Base-by-base conservation (phyloP, 1,140 invertebrate genomes). In the Drosophila pseudoananassae region DNA sequence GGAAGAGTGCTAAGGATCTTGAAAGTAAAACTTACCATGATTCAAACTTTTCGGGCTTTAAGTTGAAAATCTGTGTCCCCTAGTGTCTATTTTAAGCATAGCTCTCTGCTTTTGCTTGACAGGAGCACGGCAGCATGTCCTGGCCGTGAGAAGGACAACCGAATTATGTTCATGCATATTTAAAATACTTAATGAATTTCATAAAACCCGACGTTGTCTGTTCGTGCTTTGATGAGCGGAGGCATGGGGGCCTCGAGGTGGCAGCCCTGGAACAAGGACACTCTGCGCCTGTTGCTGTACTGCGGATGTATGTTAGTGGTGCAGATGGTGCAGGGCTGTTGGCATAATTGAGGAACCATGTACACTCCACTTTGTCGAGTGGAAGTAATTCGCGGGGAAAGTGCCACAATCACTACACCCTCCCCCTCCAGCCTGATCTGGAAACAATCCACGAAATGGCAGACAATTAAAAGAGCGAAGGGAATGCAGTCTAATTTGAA, bases 111-210 rank as follows among this genome's bases (percentile, higher is more conserved):
- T 56, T 63, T 52, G 55, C 47, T 63, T 55, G 55, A 40, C 29
- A 54, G 40, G 38, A 23, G 17, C 23, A 15, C 38, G 38, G 17
- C 51, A 40, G 59, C 40, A 20, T 33, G 17, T 46, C 46, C 57
- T 51, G 51, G 57, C 36, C 1, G 50, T 23, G 49, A 33, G 50
- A n/a, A 23, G n/a, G 25, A 45, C 7, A 29, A 29, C 47, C 33
- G 33, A 58, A 59, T 66, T 51, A 65, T 65, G 63, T 66, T 59
- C 23, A 17, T 66, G 55, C 55, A 66, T 66, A 66, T 59, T 66
- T 66, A 51, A 66, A 59, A 45, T 43, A 36, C 47, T 33, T 59
- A 51, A 66, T 66, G 63, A 59, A 59, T 58, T 65, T 58, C 10
- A 57, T 49, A 36, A 58, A 65, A 50, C 31, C 38, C 52, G 31